Conservation (phyloP, 2,888 invertebrate species). For the Pammene fasciana region DNA sequence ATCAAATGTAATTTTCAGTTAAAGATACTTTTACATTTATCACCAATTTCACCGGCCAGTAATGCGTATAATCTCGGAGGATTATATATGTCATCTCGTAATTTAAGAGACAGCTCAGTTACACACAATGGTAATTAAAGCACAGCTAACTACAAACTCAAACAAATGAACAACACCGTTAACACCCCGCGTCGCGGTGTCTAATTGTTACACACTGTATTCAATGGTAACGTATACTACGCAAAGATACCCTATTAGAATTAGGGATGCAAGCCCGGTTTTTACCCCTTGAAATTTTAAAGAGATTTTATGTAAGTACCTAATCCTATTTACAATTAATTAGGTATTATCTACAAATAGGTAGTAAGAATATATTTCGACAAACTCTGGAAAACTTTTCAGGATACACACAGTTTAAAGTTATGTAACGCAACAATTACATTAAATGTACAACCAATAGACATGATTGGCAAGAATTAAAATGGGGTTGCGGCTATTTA, state of each 20-base stretch:
- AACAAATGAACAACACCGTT: neutral
- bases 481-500: neutral
- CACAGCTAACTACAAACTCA: conserved; percentile 1
- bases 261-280: too few relatives aligned
- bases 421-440: conserved; percentile 21
- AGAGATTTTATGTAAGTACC: neutral
- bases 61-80: neutral
- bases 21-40: too few relatives aligned
- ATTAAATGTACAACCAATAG: neutral
- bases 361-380: neutral
- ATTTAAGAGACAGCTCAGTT: neutral
- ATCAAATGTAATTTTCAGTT: too few relatives aligned
- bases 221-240: too few relatives aligned
- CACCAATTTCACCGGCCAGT: neutral
- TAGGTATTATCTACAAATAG: too few relatives aligned
- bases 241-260: too few relatives aligned
- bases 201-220: neutral
- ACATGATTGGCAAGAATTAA: neutral
- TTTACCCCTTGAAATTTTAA: too few relatives aligned
- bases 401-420: neutral
- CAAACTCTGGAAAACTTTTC: conserved; percentile 18
- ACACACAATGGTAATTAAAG: neutral
- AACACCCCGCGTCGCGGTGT: neutral
- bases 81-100: neutral
- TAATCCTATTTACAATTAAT: neutral